Percentiles rank a stretch among this genome's conserved stretches.
These are phyloP conservation scores for Eurytoma adleriae DNA, from an alignment of 2,888 invertebrate species.

Conservation along the genomic window DNA sequence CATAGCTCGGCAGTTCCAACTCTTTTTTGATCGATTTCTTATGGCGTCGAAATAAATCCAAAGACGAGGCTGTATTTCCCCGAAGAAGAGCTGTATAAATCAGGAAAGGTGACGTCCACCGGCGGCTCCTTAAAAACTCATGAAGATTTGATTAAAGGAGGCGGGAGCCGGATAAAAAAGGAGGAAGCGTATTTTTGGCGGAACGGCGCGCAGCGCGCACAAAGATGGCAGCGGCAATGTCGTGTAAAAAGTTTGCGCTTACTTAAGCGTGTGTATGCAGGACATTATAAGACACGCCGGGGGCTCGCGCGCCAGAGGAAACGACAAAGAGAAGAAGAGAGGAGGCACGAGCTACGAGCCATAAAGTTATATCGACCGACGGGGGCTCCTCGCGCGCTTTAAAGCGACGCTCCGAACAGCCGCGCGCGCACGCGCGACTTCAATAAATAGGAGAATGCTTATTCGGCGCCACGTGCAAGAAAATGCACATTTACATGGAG, in stretches of 20 bases:
- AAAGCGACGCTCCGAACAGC: background rate
- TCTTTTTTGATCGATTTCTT: too few relatives aligned
- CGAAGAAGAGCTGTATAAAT: background rate
- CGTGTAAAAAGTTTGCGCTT: slow-evolving; percentile 29
- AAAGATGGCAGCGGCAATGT: background rate
- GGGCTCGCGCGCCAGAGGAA: background rate
- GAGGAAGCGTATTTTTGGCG: slow-evolving; percentile 7
- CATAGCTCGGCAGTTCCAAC: too few relatives aligned
- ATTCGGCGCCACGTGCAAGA: slow-evolving; percentile 15
- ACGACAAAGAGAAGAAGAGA: slow-evolving; percentile 8
- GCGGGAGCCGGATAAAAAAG: background rate
- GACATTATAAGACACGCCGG: background rate
- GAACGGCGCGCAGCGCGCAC: background rate
- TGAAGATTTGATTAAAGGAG: slow-evolving; percentile 38
- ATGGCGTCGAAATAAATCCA: too few relatives aligned
- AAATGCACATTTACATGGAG: slow-evolving; percentile 6
- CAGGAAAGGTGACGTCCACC: too few relatives aligned
- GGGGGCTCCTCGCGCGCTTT: background rate
- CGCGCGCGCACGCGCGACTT: background rate
- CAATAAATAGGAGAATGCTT: slow-evolving; percentile 34
- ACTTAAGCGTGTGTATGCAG: slow-evolving; percentile 7
- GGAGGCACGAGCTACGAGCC: slow-evolving; percentile 15
- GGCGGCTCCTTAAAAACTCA: background rate
- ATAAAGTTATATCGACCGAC: slow-evolving; percentile 46
- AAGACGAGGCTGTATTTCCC: background rate